These are phyloP conservation scores for Cyclophora albipunctata DNA, from an alignment of 2,888 invertebrate genomes.

Conservation along the genomic window DNA sequence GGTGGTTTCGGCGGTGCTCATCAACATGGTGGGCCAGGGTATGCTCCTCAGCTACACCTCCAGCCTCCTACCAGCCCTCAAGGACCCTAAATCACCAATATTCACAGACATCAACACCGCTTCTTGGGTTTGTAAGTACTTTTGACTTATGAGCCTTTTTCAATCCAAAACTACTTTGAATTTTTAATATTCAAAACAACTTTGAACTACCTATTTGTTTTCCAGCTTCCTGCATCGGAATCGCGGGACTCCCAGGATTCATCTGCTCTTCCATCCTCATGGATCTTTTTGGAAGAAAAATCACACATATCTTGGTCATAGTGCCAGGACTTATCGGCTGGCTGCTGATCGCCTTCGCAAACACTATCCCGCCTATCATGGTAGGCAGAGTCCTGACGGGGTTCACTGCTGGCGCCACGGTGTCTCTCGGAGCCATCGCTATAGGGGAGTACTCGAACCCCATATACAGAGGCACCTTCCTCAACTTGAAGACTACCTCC, in stretches of 20 bases:
- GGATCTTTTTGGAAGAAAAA: slow-evolving; percentile 32
- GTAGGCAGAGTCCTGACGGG: slow-evolving; percentile 37
- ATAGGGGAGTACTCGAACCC: slow-evolving; percentile 52
- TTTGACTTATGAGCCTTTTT: too few species aligned
- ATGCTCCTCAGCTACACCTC: slow-evolving; percentile 44
- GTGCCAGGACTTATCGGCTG: slow-evolving; percentile 40
- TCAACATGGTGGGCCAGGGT: slow-evolving; percentile 42
- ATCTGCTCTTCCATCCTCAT: slow-evolving; percentile 28
- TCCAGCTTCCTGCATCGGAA: not conserved
- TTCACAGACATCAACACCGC: slow-evolving; percentile 33
- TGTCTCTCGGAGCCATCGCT: slow-evolving; percentile 38
- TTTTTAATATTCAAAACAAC: too few species aligned
- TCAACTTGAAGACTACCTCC: slow-evolving; percentile 43
- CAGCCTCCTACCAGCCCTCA: slow-evolving; percentile 34
- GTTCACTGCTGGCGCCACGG: slow-evolving; percentile 30
- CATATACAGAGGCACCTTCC: slow-evolving; percentile 40
- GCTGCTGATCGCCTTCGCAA: slow-evolving; percentile 33
- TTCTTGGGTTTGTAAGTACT: slow-evolving; percentile 39
- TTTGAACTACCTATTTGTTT: too few species aligned
- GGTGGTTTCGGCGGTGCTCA: slow-evolving; percentile 36
- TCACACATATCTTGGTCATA: slow-evolving; percentile 35
- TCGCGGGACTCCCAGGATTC: slow-evolving; percentile 24
- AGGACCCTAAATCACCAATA: slow-evolving; percentile 30
- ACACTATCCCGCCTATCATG: slow-evolving; percentile 27
- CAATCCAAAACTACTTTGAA: too few species aligned